These are phyloP conservation scores for Meghimatium bilineatum DNA, from an alignment of 2,888 invertebrate species.

Conservation along the genomic window DNA sequence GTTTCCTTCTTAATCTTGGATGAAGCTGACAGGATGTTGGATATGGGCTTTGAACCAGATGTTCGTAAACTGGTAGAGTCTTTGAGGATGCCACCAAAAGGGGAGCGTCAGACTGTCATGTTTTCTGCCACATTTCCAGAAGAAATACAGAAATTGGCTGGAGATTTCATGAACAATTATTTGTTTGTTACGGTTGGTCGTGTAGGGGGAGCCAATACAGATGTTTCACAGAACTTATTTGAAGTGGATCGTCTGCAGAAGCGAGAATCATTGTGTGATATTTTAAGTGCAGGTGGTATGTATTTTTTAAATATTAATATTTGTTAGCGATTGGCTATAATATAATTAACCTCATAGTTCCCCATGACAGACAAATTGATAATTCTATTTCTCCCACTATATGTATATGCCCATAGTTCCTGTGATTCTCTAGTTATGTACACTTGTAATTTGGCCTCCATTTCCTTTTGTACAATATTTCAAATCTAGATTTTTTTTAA, in stretches of 20 bases:
- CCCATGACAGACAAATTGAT: no score
- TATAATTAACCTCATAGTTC: no score
- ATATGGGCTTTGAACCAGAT: conserved; percentile 83
- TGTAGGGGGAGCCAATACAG: conserved; percentile 93
- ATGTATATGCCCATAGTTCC: no score
- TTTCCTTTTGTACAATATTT: no score
- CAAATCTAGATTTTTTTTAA: no score
- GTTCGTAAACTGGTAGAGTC: conserved; percentile 70
- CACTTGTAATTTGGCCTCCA: no score
- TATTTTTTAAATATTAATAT: conserved; percentile 2
- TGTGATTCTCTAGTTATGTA: no score
- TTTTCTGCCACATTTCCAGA: conserved; percentile 87
- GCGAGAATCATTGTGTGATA: conserved; percentile 84
- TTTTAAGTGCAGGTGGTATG: conserved; percentile 79
- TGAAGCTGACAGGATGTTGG: conserved; percentile 89
- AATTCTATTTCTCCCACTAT: no score
- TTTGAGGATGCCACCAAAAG: conserved; percentile 72
- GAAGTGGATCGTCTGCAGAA: conserved; percentile 84
- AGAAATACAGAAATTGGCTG: conserved; percentile 86
- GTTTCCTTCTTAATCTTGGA: conserved; percentile 85
- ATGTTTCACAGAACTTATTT: conserved; percentile 87
- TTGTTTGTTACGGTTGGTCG: conserved; percentile 93
- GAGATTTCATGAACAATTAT: conserved; percentile 86
- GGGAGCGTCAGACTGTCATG: conserved; percentile 82
- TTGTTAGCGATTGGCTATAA: no score